Conservation (phyloP, 37 sponge, comb jelly and placozoan genomes). For the Oopsacas minuta region DNA sequence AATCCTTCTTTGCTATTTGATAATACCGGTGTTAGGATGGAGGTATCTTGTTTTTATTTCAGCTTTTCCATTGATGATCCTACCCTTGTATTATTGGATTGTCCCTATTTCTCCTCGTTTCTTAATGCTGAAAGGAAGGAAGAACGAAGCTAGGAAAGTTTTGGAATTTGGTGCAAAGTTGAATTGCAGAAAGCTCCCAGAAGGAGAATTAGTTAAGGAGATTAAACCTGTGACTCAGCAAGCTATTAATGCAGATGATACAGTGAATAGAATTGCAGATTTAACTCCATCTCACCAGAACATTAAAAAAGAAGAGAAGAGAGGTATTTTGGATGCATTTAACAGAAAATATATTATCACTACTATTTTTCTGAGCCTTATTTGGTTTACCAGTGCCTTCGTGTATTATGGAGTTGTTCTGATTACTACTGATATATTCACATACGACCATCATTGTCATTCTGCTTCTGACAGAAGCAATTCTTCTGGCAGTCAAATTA, state of each 20-base stretch:
- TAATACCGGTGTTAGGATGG: neutral
- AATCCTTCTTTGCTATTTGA: neutral
- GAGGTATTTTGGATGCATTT: neutral
- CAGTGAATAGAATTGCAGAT: neutral
- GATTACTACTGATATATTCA: neutral
- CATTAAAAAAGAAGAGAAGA: neutral
- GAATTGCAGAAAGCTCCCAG: neutral
- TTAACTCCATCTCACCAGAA: neutral
- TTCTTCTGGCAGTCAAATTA: neutral
- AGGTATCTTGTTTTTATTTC: conserved; percentile 4
- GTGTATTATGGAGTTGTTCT: neutral
- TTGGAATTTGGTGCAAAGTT: neutral
- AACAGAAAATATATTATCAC: neutral
- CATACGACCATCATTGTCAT: neutral
- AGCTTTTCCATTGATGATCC: neutral
- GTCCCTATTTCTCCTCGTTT: neutral
- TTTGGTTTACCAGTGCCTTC: conserved; percentile 3
- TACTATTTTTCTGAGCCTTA: neutral
- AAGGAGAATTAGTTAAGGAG: neutral
- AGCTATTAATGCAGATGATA: neutral
- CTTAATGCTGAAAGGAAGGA: neutral
- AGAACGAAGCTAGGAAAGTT: neutral
- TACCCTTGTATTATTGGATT: neutral
- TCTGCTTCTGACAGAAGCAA: neutral
- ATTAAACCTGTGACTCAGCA: no score